These are phyloP conservation scores for Catocala nupta DNA, from an alignment of 2,888 invertebrate genomes.

Conservation along the genomic window DNA sequence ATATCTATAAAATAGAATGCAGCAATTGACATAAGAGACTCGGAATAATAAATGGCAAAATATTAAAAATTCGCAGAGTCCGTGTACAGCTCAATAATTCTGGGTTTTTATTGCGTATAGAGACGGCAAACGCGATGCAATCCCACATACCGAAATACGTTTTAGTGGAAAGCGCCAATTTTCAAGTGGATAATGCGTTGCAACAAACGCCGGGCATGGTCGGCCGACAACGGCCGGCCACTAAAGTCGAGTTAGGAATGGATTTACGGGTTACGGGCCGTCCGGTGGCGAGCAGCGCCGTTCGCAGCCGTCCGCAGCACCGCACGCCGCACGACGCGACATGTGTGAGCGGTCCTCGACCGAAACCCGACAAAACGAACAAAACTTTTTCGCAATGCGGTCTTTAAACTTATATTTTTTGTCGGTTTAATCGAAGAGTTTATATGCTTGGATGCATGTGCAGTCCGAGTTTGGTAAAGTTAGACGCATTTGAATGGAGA, in stretches of 20 bases:
- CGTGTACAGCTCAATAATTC: slow-evolving; percentile 6
- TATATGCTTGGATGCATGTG: slow-evolving; percentile 46
- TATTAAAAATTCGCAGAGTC: slow-evolving; percentile 7
- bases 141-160: slow-evolving; percentile 36
- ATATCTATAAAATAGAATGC: slow-evolving; percentile 41
- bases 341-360: slow-evolving; percentile 72
- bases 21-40: slow-evolving; percentile 20
- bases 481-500: slow-evolving; percentile 46
- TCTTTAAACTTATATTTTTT: slow-evolving; percentile 76
- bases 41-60: slow-evolving; percentile 14
- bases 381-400: slow-evolving; percentile 83
- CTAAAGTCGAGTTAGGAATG: slow-evolving; percentile 80
- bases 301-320: slow-evolving; percentile 46
- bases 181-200: slow-evolving; percentile 68
- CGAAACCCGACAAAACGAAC: slow-evolving; percentile 66
- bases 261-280: slow-evolving; percentile 73
- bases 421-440: slow-evolving; percentile 65
- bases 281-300: slow-evolving; percentile 40
- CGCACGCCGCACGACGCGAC: slow-evolving; percentile 71
- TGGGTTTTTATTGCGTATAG: slow-evolving; percentile 23
- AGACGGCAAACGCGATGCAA: slow-evolving; percentile 32
- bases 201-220: slow-evolving; percentile 61
- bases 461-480: slow-evolving; percentile 40
- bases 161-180: slow-evolving; percentile 42
- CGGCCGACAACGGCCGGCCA: slow-evolving; percentile 58